phyloP scores from a whole-genome alignment of 2,797 vertebrate genomes.

The Hippopotamyrus pictus region DNA sequence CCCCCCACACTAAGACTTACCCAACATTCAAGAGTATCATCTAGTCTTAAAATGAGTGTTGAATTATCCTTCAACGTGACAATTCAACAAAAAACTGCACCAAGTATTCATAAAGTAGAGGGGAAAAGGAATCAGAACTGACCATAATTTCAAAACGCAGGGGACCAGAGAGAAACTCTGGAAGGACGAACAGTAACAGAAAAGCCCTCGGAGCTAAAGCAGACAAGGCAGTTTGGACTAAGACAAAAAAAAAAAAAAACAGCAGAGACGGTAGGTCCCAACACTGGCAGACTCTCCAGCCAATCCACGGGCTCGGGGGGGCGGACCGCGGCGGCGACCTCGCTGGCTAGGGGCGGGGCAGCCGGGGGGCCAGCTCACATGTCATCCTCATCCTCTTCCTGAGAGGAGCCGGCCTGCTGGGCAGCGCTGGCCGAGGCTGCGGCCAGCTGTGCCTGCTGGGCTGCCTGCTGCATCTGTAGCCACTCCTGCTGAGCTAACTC shows the following conservation, averaged over 20 bases:
- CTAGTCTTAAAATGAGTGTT: neutral
- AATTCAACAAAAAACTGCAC: slow-evolving; percentile 28
- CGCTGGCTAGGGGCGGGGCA: slow-evolving; percentile 53
- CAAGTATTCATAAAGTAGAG: neutral
- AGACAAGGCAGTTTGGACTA: slow-evolving; percentile 8
- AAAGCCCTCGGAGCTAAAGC: slow-evolving; percentile 34
- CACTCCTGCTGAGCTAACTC: slow-evolving; percentile 97
- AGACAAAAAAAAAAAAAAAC: slow-evolving; percentile 50
- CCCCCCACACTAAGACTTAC: slow-evolving; percentile 13
- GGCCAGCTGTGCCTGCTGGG: slow-evolving; percentile 93
- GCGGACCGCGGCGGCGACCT: slow-evolving; percentile 60
- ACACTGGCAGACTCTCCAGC: slow-evolving; percentile 67
- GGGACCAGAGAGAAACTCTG: neutral
- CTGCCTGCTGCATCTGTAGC: slow-evolving; percentile 98
- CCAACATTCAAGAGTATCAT: neutral
- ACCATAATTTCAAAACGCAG: neutral
- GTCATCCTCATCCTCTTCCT: slow-evolving; percentile 96
- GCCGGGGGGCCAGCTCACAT: slow-evolving; percentile 66
- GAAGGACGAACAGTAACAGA: slow-evolving; percentile 4
- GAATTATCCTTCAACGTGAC: slow-evolving; percentile 24
- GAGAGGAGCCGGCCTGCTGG: slow-evolving; percentile 91
- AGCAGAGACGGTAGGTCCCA: slow-evolving; percentile 42
- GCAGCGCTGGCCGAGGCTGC: slow-evolving; percentile 85
- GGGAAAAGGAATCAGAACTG: neutral
- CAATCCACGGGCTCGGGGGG: slow-evolving; percentile 57